A percentile compares a stretch with the other conserved stretches of the same genome.
Evolutionary conservation across 2,113 vertebrate species (phyloP).

Genomic region (Salvelinus alpinus): DNA sequence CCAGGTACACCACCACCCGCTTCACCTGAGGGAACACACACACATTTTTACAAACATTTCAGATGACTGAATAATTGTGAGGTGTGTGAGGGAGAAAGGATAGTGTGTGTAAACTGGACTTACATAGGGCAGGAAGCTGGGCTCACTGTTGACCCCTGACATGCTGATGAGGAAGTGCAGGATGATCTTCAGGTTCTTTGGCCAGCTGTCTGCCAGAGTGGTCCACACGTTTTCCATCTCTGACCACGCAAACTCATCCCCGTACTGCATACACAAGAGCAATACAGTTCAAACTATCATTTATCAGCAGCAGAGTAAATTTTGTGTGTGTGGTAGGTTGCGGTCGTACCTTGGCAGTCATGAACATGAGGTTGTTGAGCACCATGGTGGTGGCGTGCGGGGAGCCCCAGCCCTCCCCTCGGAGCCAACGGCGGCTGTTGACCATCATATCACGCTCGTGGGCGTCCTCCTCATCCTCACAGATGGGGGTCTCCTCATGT

Average conservation of each 20-base stretch:
- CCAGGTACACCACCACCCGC: conserved; percentile 97
- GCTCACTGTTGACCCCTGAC: conserved; percentile 95
- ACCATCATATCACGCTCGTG: conserved; percentile 92
- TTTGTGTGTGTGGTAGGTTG: background rate
- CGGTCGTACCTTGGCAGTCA: conserved; percentile 94
- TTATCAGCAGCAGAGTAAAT: background rate
- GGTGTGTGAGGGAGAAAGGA: background rate
- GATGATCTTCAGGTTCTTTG: conserved; percentile 98
- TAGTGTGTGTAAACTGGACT: conserved; percentile 58
- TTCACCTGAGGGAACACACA: conserved; percentile 80
- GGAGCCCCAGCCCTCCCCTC: conserved; percentile 96
- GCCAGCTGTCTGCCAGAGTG: conserved; percentile 97
- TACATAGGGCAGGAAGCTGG: conserved; percentile 97
- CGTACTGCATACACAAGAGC: conserved; percentile 79
- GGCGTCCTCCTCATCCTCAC: conserved; percentile 83
- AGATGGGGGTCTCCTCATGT: conserved; percentile 64
- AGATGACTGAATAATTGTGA: background rate
- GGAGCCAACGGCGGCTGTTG: conserved; percentile 92
- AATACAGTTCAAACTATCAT: conserved; percentile 6
- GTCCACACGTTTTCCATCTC: conserved; percentile 99
- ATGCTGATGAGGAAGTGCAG: conserved; percentile 98
- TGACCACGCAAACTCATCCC: conserved; percentile 97
- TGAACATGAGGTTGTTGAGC: conserved; percentile 98
- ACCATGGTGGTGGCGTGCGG: conserved; percentile 96
- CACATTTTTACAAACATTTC: background rate